A percentile compares a stretch with the other conserved stretches of the same genome.
These are phyloP conservation scores for Leptinotarsa lineolata DNA, from an alignment of 1,140 invertebrate genomes.

Conservation along the genomic window DNA sequence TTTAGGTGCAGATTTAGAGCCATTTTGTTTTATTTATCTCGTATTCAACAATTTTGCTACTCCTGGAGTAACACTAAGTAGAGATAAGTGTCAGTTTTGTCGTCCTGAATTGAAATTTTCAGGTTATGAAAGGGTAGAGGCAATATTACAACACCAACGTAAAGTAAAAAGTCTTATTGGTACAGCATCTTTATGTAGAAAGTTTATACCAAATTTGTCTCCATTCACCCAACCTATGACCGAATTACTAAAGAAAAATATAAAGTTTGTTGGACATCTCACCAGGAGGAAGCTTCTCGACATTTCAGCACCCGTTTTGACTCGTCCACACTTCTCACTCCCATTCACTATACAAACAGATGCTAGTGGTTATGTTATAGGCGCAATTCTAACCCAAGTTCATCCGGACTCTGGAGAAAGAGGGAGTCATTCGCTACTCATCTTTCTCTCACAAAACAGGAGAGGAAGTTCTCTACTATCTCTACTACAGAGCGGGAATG, in stretches of 20 bases:
- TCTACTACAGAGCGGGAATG: too few relatives aligned
- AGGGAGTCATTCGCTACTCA: too few relatives aligned
- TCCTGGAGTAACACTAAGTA: slow-evolving; percentile 15
- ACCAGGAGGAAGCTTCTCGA: slow-evolving; percentile 21
- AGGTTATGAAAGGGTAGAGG: slow-evolving; percentile 9
- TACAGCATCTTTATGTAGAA: slow-evolving; percentile 25
- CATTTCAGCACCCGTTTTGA: slow-evolving; percentile 24
- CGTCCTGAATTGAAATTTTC: too few relatives aligned
- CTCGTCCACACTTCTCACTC: slow-evolving; percentile 27
- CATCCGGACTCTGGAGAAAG: too few relatives aligned
- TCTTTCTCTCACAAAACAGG: too few relatives aligned
- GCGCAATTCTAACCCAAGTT: too few relatives aligned
- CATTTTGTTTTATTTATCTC: too few relatives aligned
- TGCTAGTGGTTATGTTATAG: slow-evolving; percentile 34
- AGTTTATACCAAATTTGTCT: slow-evolving; percentile 14
- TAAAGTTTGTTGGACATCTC: not conserved
- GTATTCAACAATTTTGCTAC: too few relatives aligned
- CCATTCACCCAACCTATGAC: not conserved
- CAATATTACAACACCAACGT: slow-evolving; percentile 47
- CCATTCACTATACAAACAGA: slow-evolving; percentile 42
- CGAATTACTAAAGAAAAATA: not conserved
- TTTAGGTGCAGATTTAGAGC: too few relatives aligned
- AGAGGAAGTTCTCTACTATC: too few relatives aligned
- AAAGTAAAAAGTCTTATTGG: slow-evolving; percentile 33
- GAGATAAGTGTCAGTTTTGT: too few relatives aligned